These are phyloP conservation scores for Monochamus saltuarius DNA, from an alignment of 1,140 invertebrate species.

Conservation along the genomic window DNA sequence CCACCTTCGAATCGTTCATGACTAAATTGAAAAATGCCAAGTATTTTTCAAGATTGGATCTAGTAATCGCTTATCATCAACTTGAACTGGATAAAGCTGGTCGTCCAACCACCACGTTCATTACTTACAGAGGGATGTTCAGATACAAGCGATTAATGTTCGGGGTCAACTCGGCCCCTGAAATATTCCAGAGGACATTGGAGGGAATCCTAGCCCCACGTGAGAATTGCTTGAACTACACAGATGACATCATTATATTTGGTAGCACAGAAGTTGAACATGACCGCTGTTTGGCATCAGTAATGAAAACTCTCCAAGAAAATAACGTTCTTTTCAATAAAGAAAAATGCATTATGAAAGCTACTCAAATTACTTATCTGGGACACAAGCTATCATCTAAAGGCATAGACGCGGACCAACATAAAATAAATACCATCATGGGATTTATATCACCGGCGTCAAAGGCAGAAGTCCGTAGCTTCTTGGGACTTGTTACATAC, in stretches of 20 bases:
- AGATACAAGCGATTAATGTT: constrained; percentile 47
- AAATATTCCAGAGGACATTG: constrained; percentile 24
- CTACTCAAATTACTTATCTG: constrained; percentile 21
- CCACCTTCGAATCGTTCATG: constrained; percentile 37
- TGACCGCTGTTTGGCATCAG: constrained; percentile 12
- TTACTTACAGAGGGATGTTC: constrained; percentile 45
- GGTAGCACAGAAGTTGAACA: constrained; percentile 18
- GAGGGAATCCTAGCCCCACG: constrained; percentile 9
- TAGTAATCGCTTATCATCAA: constrained; percentile 24
- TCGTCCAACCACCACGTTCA: constrained; percentile 48
- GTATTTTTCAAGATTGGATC: constrained; percentile 27
- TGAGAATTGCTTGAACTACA: constrained; percentile 25
- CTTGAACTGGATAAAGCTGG: constrained; percentile 27
- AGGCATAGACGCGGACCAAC: constrained; percentile 26
- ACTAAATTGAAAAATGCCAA: no score
- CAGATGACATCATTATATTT: constrained; percentile 27
- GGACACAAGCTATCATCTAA: constrained; percentile 26
- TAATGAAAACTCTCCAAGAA: constrained; percentile 24
- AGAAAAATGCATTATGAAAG: constrained; percentile 34
- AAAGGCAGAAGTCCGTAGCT: constrained; percentile 32
- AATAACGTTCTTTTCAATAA: constrained; percentile 36
- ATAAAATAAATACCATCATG: constrained; percentile 24
- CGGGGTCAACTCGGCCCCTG: constrained; percentile 29
- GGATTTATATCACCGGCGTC: constrained; percentile 22
- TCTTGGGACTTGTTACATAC: neutral